Evolutionary conservation across 2,113 vertebrate species (phyloP).

Genomic region (Labrus mixtus): DNA sequence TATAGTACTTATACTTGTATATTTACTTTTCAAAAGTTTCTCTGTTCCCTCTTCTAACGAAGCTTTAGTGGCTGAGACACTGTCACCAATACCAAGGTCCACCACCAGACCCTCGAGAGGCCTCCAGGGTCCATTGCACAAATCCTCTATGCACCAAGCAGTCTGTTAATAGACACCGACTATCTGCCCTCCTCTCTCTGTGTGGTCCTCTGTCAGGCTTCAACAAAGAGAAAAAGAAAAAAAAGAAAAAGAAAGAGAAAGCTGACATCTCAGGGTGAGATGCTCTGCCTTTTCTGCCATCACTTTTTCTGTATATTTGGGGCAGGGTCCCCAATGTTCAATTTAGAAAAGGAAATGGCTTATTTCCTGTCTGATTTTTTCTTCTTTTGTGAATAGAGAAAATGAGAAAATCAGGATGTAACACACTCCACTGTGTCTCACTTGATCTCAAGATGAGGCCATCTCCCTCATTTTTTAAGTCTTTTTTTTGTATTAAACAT

Average conservation of each 20-base stretch:
- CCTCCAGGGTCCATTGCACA: conserved; percentile 80
- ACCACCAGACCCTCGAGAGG: conserved; percentile 46
- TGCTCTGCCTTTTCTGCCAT: conserved; percentile 44
- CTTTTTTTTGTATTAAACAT: neutral
- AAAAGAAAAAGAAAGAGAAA: conserved; percentile 59
- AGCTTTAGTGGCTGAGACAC: conserved; percentile 12
- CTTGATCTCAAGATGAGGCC: neutral
- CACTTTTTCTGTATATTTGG: conserved; percentile 22
- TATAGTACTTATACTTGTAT: neutral
- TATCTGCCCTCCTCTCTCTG: conserved; percentile 63
- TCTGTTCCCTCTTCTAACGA: neutral
- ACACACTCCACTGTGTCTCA: conserved; percentile 8
- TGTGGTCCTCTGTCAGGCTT: conserved; percentile 73
- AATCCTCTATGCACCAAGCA: conserved; percentile 64
- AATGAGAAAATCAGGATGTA: neutral
- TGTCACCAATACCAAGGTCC: conserved; percentile 46
- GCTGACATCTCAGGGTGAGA: conserved; percentile 36
- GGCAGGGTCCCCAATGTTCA: conserved; percentile 3
- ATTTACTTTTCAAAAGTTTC: neutral
- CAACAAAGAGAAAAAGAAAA: conserved; percentile 21
- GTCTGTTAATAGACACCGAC: conserved; percentile 56
- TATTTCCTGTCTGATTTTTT: conserved; percentile 9
- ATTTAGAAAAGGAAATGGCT: conserved; percentile 22
- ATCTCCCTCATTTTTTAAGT: neutral
- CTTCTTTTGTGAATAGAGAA: neutral